phyloP scores from a whole-genome alignment of 1,140 invertebrate species.

The Caenorhabditis inopinata region DNA sequence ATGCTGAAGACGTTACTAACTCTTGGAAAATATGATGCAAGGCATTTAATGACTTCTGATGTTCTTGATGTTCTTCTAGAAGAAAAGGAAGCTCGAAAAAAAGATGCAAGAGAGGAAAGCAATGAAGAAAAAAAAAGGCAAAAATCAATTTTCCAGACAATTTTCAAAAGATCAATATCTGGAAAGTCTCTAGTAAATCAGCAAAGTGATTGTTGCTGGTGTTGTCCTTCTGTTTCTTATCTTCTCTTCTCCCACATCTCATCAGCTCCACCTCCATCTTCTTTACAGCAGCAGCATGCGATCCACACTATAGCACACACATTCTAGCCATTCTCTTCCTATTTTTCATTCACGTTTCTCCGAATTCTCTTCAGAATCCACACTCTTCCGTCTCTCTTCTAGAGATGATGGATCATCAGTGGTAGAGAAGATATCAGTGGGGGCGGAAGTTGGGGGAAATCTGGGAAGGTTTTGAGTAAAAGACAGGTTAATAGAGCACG shows the following conservation, averaged over 20 bases:
- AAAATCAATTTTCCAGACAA: no score
- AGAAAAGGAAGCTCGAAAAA: no score
- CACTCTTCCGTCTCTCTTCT: neutral
- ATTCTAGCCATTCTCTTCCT: neutral
- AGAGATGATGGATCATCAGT: conserved; percentile 3
- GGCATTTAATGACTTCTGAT: no score
- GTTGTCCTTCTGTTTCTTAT: neutral
- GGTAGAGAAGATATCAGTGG: conserved; percentile 15
- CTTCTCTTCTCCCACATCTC: neutral
- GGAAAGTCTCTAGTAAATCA: no score
- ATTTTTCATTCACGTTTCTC: neutral
- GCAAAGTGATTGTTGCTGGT: conserved; percentile 24
- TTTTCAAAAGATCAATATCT: neutral
- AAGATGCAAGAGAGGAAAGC: no score
- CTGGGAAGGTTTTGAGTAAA: neutral
- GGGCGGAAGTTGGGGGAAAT: neutral
- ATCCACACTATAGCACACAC: conserved; percentile 20
- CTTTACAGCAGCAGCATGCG: conserved; percentile 29
- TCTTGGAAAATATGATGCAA: no score
- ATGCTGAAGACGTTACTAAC: no score
- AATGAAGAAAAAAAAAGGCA: no score
- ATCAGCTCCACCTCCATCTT: conserved; percentile 11
- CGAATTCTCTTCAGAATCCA: neutral
- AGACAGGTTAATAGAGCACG: no score
- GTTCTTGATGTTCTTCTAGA: no score